Percentiles rank a stretch among this genome's conserved stretches.
Evolutionary conservation across 2,113 vertebrate species (phyloP).

Genomic region (Odocoileus hemionus): DNA sequence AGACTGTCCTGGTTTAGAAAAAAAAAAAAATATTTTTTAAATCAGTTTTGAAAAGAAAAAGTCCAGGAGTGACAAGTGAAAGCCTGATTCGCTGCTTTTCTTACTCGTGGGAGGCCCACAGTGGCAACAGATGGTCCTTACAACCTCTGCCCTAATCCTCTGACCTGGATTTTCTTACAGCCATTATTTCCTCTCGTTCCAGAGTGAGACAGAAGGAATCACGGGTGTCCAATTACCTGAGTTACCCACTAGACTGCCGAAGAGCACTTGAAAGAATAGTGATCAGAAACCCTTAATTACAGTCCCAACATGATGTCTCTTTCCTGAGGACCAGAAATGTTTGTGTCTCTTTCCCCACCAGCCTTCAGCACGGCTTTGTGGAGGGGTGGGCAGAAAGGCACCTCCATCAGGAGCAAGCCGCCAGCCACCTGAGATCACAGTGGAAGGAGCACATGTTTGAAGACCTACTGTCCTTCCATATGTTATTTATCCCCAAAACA

Average conservation of each 20-base stretch:
- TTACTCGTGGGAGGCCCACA: not conserved
- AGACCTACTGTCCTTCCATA: not conserved
- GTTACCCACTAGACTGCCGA: not conserved
- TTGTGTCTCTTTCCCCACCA: not conserved
- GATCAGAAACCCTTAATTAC: constrained; percentile 65
- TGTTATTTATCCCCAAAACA: not conserved
- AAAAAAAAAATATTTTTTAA: not conserved
- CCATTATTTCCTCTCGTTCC: constrained; percentile 13
- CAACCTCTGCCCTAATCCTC: constrained; percentile 17
- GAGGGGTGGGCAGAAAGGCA: not conserved
- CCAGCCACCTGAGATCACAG: not conserved
- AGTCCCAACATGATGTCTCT: constrained; percentile 30
- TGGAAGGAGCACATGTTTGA: not conserved
- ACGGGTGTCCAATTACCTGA: constrained; percentile 25
- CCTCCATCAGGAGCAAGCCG: not conserved
- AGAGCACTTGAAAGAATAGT: constrained; percentile 58
- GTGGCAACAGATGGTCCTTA: constrained; percentile 55
- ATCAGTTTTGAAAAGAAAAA: constrained; percentile 2
- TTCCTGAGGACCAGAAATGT: not conserved
- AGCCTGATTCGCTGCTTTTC: not conserved
- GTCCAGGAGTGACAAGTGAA: not conserved
- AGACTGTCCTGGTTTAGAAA: not conserved
- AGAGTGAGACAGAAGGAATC: constrained; percentile 23
- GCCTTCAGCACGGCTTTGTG: not conserved
- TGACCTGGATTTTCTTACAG: constrained; percentile 74